Evolutionary conservation across 1,140 invertebrate genomes (phyloP).

Genomic region (Drusus annulatus): DNA sequence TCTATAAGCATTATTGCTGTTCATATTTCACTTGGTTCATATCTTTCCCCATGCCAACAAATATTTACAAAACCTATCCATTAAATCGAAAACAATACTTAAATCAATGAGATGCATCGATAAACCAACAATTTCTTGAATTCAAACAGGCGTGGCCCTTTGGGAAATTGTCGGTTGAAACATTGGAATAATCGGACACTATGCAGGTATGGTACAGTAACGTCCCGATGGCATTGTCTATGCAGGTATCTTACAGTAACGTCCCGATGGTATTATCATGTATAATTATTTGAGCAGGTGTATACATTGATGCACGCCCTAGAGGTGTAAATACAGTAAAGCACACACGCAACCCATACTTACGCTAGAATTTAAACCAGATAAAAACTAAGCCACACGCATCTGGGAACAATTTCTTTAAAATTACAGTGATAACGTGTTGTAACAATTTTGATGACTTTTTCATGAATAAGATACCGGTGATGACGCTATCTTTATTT

Average conservation of each 20-base stretch:
- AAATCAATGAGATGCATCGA: conserved; percentile 28
- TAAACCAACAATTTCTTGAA: neutral
- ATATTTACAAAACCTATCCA: too few species aligned
- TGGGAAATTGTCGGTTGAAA: conserved; percentile 34
- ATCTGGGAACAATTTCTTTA: neutral
- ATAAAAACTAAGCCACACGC: neutral
- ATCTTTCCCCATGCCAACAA: too few species aligned
- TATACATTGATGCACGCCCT: neutral
- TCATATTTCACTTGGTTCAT: too few species aligned
- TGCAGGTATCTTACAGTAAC: conserved; percentile 2
- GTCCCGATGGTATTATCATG: conserved; percentile 9
- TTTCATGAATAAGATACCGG: neutral
- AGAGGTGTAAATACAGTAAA: conserved; percentile 33
- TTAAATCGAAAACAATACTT: neutral
- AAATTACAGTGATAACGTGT: conserved; percentile 5
- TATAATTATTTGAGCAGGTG: conserved; percentile 25
- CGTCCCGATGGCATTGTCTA: neutral
- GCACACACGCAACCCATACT: conserved; percentile 34
- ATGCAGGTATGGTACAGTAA: neutral
- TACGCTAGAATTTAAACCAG: conserved; percentile 17
- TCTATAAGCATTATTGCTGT: too few species aligned
- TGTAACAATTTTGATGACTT: neutral
- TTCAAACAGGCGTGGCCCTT: conserved; percentile 2
- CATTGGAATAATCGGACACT: conserved; percentile 27
- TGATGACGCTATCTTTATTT: too few species aligned